Base-by-base conservation (phyloP, 1,140 invertebrate genomes). In the Lucilia sericata region DNA sequence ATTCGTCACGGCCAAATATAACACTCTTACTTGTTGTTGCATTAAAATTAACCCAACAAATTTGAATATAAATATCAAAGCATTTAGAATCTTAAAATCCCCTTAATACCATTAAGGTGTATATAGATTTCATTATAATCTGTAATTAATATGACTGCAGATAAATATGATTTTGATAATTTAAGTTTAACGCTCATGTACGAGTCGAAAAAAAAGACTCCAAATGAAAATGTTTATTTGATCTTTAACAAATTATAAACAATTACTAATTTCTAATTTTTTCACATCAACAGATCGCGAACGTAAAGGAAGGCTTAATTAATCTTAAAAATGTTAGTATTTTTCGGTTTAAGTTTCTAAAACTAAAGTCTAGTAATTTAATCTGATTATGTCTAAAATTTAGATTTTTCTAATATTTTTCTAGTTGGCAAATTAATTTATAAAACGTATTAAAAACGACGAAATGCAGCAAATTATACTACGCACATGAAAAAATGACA, bases 321-420 rank as follows among this genome's bases (percentile, higher is more conserved):
- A 70, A 70, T 70, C 19, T 25, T 70, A 19, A 8, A 19, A 4
- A 70, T 17, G 2, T 17, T 12, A 17, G 17, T 42, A 42, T 42
- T 42, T 42, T 42, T 42, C 42, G 42, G 42, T 42, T 42, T 42
- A 30, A 3, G 2, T 42, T 42, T 36, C 10, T 13, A 51, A 51
- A 51, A 51, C 25, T 19, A 21, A 19, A 70, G 19, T n/a, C 8
- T 7, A 14, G 5, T 14, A 70, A 5, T 21, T 70, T 70, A 70
- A 70, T 19, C 60, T 70, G 60, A 70, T 70, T 70, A 70, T 70
- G 19, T 70, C 60, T 21, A 21, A 21, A 70, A 70, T 70, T 21
- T 19, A 21, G 60, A 70, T 70, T 70, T 70, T 70, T 70, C 19
- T 55, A 55, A 55, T 55, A 55, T 55, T 70, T 70, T 21, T 70